These are phyloP conservation scores for Vesta saturnalis DNA, from an alignment of 2,888 invertebrate genomes.

Conservation along the genomic window DNA sequence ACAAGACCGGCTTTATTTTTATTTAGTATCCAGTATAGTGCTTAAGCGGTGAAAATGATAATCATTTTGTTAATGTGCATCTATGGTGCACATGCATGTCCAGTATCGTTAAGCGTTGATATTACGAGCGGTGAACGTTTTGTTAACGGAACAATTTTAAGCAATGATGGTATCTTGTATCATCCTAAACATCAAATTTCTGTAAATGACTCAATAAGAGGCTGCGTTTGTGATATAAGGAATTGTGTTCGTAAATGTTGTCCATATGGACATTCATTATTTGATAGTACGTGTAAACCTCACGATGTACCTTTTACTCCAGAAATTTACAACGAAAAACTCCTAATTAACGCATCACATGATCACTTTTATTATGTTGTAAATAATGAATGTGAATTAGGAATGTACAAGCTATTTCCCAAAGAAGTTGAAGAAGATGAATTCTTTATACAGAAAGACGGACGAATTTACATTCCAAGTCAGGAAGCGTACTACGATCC, in stretches of 20 bases:
- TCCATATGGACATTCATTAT: constrained; percentile 24
- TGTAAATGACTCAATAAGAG: constrained; percentile 20
- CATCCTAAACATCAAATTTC: constrained; percentile 21
- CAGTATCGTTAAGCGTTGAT: constrained; percentile 2
- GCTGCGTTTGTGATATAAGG: constrained; percentile 35
- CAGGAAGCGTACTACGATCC: neutral
- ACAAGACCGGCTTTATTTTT: no score
- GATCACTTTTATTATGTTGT: constrained; percentile 16
- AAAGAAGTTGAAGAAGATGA: constrained; percentile 9
- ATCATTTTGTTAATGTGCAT: no score
- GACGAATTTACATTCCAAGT: neutral
- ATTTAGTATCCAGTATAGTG: no score
- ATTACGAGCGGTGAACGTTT: constrained; percentile 2
- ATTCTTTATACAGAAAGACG: constrained; percentile 21
- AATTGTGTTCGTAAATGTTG: constrained; percentile 40
- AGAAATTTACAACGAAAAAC: neutral
- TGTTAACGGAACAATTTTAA: neutral
- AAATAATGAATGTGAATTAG: constrained; percentile 5
- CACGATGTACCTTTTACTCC: neutral
- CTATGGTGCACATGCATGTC: neutral
- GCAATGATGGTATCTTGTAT: neutral
- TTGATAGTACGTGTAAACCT: constrained; percentile 22
- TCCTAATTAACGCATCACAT: neutral
- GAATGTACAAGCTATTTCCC: neutral
- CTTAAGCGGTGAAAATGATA: no score